A percentile compares a stretch with the other conserved stretches of the same genome.
These are phyloP conservation scores for Manis javanica DNA, from an alignment of 2,797 vertebrate species.

Conservation along the genomic window DNA sequence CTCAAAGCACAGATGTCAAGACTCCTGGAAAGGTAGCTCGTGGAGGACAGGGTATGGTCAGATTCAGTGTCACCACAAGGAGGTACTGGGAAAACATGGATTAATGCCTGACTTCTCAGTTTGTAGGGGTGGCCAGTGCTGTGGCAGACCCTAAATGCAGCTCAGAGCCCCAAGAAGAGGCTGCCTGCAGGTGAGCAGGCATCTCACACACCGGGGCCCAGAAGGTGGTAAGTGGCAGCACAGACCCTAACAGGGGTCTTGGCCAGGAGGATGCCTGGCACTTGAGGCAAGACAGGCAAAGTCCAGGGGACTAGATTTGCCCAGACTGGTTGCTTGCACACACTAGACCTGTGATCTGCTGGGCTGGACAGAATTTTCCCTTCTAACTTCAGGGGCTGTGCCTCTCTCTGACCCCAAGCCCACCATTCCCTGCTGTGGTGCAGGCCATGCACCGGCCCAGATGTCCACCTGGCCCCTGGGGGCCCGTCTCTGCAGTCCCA, in stretches of 20 bases:
- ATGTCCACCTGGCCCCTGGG: background rate
- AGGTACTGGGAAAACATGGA: background rate
- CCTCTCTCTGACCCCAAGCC: background rate
- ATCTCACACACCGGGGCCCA: background rate
- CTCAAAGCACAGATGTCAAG: background rate
- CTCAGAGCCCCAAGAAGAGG: background rate
- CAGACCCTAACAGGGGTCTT: background rate
- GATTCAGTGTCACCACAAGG: background rate
- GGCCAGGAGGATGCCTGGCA: background rate
- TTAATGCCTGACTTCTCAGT: background rate
- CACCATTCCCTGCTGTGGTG: fast-evolving
- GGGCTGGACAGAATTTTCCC: background rate
- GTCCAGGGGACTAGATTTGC: background rate
- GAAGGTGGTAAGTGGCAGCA: background rate
- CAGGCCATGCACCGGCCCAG: background rate
- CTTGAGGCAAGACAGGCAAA: background rate
- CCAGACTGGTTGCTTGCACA: background rate
- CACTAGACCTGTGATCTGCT: background rate
- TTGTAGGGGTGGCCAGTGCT: background rate
- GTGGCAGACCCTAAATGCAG: background rate
- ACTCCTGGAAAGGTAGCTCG: background rate
- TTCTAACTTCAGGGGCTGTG: background rate
- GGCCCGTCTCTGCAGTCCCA: background rate
- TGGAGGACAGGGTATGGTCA: background rate
- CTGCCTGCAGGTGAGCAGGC: background rate